A percentile compares a stretch with the other conserved stretches of the same genome.
These are phyloP conservation scores for Mimas tiliae DNA, from an alignment of 2,888 invertebrate species.

Conservation along the genomic window DNA sequence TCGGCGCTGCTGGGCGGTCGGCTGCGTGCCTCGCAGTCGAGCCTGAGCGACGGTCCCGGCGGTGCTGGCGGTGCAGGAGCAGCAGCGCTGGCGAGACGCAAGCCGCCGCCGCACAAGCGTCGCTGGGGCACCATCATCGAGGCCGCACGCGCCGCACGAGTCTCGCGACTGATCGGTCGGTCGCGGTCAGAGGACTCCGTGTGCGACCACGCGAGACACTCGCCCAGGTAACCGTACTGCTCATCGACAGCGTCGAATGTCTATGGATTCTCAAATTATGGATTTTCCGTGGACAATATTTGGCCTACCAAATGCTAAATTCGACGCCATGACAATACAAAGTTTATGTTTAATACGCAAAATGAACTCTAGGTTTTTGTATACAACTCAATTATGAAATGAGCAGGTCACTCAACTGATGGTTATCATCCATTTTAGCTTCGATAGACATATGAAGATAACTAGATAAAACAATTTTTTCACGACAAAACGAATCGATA, in stretches of 20 bases:
- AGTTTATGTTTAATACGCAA: too few species aligned
- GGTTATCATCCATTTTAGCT: too few species aligned
- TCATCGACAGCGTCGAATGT: too few species aligned
- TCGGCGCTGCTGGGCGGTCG: conserved; percentile 89
- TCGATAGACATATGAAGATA: too few species aligned
- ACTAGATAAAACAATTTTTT: too few species aligned
- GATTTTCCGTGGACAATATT: too few species aligned
- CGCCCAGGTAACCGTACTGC: conserved; percentile 64
- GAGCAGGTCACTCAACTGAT: too few species aligned
- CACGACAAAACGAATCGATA: too few species aligned
- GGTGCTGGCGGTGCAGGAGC: conserved; percentile 32
- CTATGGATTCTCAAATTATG: too few species aligned
- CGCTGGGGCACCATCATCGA: conserved; percentile 94
- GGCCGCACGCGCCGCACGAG: conserved; percentile 92
- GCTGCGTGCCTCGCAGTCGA: conserved; percentile 71
- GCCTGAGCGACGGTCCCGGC: conserved; percentile 66
- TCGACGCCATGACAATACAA: neutral
- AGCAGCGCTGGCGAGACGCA: conserved; percentile 50
- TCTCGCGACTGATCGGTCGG: conserved; percentile 91
- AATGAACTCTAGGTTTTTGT: too few species aligned
- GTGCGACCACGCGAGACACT: conserved; percentile 84
- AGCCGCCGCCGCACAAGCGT: conserved; percentile 87
- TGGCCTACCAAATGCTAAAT: too few species aligned
- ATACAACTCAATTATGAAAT: too few species aligned
- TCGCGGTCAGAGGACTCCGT: conserved; percentile 93